Conservation (phyloP, 2,113 vertebrate species). For the Oenanthe oenanthe region DNA sequence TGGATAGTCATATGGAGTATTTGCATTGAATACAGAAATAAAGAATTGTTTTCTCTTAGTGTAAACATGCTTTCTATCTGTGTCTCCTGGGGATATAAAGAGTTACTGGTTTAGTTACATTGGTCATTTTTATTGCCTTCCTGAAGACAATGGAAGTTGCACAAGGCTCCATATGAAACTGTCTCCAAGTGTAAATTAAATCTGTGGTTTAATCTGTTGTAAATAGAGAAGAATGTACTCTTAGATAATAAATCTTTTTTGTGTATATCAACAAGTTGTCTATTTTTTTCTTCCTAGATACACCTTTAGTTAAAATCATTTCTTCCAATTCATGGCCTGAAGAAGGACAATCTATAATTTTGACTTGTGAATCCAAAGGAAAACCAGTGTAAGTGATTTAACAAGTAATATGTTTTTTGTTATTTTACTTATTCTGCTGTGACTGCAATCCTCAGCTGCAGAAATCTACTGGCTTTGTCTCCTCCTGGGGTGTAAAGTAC, state of each 20-base stretch:
- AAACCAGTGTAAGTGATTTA: slow-evolving; percentile 93
- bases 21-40: not conserved
- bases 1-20: not conserved
- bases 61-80: not conserved
- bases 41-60: not conserved
- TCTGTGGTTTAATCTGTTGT: not conserved
- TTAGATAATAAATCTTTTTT: slow-evolving; percentile 19
- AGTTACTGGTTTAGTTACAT: slow-evolving; percentile 1
- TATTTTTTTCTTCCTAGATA: slow-evolving; percentile 81
- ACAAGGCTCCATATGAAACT: not conserved
- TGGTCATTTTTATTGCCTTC: slow-evolving; percentile 27
- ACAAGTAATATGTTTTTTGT: slow-evolving; percentile 58
- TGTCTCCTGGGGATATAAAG: not conserved
- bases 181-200: slow-evolving; percentile 24
- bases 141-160: slow-evolving; percentile 2
- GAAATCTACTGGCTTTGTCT: slow-evolving; percentile 53
- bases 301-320: slow-evolving; percentile 91
- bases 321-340: slow-evolving; percentile 90
- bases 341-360: slow-evolving; percentile 94
- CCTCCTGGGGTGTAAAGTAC: slow-evolving; percentile 48
- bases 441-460: slow-evolving; percentile 49
- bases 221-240: not conserved
- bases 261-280: slow-evolving; percentile 60
- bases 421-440: slow-evolving; percentile 61
- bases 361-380: slow-evolving; percentile 96